Evolutionary conservation across 1,140 invertebrate genomes (phyloP).

Genomic region (Musca domestica): DNA sequence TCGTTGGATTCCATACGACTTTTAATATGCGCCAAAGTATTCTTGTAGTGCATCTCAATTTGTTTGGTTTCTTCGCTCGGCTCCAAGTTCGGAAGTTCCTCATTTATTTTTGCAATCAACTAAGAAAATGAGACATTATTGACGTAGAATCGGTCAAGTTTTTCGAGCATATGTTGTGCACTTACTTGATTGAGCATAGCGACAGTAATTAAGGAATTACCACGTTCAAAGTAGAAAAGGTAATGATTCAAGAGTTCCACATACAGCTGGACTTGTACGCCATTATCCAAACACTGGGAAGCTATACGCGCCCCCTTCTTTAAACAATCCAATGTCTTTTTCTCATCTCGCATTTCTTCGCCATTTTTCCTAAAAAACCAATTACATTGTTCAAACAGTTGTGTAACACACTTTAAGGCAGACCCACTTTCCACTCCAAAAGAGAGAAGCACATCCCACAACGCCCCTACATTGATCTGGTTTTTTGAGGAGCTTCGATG

Average conservation of each 20-base stretch:
- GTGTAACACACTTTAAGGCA: neutral
- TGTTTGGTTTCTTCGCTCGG: slow-evolving; percentile 93
- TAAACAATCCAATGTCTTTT: slow-evolving; percentile 89
- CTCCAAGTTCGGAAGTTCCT: slow-evolving; percentile 89
- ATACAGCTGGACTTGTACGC: slow-evolving; percentile 92
- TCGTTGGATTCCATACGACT: slow-evolving; percentile 65
- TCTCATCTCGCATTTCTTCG: slow-evolving; percentile 76
- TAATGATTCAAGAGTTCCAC: slow-evolving; percentile 94
- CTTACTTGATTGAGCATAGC: slow-evolving; percentile 60
- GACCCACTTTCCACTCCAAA: slow-evolving; percentile 84
- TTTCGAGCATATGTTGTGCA: neutral
- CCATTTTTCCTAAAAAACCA: slow-evolving; percentile 57
- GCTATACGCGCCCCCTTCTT: slow-evolving; percentile 94
- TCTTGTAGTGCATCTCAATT: slow-evolving; percentile 91
- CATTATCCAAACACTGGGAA: slow-evolving; percentile 96
- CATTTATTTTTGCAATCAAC: slow-evolving; percentile 88
- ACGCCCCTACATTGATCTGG: slow-evolving; percentile 95
- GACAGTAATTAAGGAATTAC: slow-evolving; percentile 75
- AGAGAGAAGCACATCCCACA: slow-evolving; percentile 88
- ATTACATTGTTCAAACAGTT: neutral
- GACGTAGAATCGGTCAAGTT: neutral
- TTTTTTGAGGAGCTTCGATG: slow-evolving; percentile 94
- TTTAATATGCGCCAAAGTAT: slow-evolving; percentile 77
- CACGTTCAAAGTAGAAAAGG: slow-evolving; percentile 91
- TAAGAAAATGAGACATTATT: slow-evolving; percentile 58